A percentile compares a stretch with the other conserved stretches of the same genome.
Evolutionary conservation across 2,888 invertebrate genomes (phyloP).

Genomic region (Chalcosyrphus nemorum): DNA sequence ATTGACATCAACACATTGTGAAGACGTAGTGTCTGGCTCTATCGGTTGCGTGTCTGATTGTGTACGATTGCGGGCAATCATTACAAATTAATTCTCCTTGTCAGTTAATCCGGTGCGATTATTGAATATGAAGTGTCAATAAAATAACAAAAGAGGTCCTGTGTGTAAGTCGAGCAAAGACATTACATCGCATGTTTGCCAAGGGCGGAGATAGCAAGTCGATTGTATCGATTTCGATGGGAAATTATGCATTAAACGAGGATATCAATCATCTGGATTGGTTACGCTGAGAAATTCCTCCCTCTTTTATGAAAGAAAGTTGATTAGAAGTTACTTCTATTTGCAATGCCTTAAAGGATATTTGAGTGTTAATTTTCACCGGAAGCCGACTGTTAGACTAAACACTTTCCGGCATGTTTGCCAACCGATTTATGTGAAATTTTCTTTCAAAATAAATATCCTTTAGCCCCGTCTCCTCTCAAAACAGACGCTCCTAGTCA

Average conservation of each 20-base stretch:
- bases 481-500: background rate
- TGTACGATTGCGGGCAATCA: slow-evolving; percentile 45
- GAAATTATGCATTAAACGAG: background rate
- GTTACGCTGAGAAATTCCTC: too few species aligned
- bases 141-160: slow-evolving; percentile 23
- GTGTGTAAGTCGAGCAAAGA: background rate
- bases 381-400: background rate
- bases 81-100: slow-evolving; percentile 56
- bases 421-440: background rate
- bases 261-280: background rate
- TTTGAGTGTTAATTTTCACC: slow-evolving; percentile 6
- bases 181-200: background rate
- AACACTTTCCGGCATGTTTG: background rate
- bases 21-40: slow-evolving; percentile 25
- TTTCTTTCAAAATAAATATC: slow-evolving; percentile 3
- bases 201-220: background rate
- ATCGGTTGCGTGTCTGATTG: slow-evolving; percentile 39
- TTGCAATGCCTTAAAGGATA: background rate
- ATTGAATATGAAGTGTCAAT: slow-evolving; percentile 60
- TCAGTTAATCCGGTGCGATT: slow-evolving; percentile 47
- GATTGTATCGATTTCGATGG: background rate
- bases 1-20: background rate
- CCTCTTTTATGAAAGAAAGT: too few species aligned
- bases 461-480: background rate
- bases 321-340: too few species aligned